A percentile compares a stretch with the other conserved stretches of the same genome.
Conservation (phyloP, 2,888 invertebrate genomes). For the Chironomus riparius region DNA sequence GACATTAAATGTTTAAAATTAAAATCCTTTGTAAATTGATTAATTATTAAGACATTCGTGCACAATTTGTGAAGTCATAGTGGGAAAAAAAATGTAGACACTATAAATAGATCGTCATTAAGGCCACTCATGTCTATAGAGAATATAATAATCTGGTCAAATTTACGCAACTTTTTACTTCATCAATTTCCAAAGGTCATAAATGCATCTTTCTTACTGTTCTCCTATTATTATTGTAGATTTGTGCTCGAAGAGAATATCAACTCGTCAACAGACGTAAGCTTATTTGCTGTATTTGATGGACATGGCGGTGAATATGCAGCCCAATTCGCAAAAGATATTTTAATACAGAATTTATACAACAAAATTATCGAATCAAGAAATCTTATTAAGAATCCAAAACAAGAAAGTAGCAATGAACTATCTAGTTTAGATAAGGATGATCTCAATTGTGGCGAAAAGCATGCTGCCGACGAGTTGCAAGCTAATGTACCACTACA, state of each 20-base stretch:
- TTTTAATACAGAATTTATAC: constrained; percentile 69
- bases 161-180: neutral
- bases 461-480: neutral
- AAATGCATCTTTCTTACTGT: neutral
- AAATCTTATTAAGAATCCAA: constrained; percentile 47
- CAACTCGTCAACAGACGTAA: constrained; percentile 67
- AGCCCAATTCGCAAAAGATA: constrained; percentile 84
- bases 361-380: constrained; percentile 66
- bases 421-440: neutral
- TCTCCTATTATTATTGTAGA: constrained; percentile 32
- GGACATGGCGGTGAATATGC: constrained; percentile 87
- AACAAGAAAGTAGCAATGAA: no score
- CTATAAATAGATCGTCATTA: neutral
- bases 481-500: neutral
- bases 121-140: neutral
- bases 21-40: neutral
- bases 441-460: constrained; percentile 4
- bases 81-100: neutral
- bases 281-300: constrained; percentile 87
- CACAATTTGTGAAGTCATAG: neutral
- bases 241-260: constrained; percentile 82
- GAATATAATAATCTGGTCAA: neutral
- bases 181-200: neutral
- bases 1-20: neutral
- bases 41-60: neutral